Base-by-base conservation (phyloP, 2,797 vertebrate genomes). In the Toxotes lorentzi region DNA sequence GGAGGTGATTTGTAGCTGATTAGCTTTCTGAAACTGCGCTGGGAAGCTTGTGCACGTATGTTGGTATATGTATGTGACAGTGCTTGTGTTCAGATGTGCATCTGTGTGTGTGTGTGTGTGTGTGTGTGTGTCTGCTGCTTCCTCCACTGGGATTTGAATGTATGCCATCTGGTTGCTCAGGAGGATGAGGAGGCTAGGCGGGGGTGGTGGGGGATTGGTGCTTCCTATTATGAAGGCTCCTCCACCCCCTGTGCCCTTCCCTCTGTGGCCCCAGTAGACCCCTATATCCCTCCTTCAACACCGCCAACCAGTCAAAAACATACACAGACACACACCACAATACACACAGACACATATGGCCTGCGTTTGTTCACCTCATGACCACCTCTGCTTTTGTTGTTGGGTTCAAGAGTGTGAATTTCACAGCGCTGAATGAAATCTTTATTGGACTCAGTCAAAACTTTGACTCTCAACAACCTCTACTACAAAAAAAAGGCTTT, bases 101-200 rank as follows among this genome's bases (percentile, higher is more conserved):
- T 68, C 61, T 38, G 27, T 76, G 54, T 74, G 57, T 71, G 53
- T 34, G n/a, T 76, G 60, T 71, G 58, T 34, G n/a, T 73, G 64
- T 85, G 70, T 70, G 45, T 75, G 79, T 73, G 71, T 77, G 69
- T 83, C 54, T 54, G 78, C 71, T 47, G 72, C 78, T 89, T 90
- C 89, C 91, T 93, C 91, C 85, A 78, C 71, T 86, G 87, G 90
- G 88, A 66, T 92, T 93, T 90, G 89, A 94, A 85, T 92, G 82
- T 83, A 84, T 92, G 93, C 93, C 93, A 95, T 94, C 94, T 95
- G 94, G 91, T 86, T 90, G 86, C 86, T 91, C 80, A 63, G 88
- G 91, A 90, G 87, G 86, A 91, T 89, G 86, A 82, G 58, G 78
- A 81, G 79, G 68, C 60, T 78, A 41, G 53, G 19, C 3, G 73